A percentile compares a stretch with the other conserved stretches of the same genome.
Conservation (phyloP, 2,888 invertebrate genomes). For the Epistrophe grossulariae region DNA sequence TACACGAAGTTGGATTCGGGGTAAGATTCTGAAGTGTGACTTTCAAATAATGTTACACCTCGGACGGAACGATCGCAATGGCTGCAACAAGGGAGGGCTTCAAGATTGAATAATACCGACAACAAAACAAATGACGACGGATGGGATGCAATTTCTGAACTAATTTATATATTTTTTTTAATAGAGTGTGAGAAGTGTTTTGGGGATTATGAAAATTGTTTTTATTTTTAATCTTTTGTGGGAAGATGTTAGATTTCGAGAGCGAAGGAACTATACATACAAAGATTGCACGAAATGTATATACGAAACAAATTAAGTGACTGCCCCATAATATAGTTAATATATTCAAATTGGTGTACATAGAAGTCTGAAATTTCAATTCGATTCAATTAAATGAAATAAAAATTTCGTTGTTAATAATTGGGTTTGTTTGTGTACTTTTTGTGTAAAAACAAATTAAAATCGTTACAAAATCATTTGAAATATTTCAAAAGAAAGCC, state of each 20-base stretch:
- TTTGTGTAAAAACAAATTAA: neutral
- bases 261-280: conserved; percentile 15
- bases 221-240: conserved; percentile 49
- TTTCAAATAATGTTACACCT: conserved; percentile 46
- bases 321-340: conserved; percentile 31
- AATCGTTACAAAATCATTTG: neutral
- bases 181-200: conserved; percentile 68
- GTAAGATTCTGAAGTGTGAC: conserved; percentile 68
- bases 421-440: neutral
- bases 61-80: no score
- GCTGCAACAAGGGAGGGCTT: neutral
- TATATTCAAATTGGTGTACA: conserved; percentile 40
- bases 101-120: conserved; percentile 57
- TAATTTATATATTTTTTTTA: conserved; percentile 57
- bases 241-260: conserved; percentile 64
- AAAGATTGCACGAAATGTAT: conserved; percentile 15
- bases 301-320: conserved; percentile 11
- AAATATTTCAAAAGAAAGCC: neutral
- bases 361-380: conserved; percentile 2
- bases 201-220: conserved; percentile 49
- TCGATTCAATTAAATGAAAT: conserved; percentile 23
- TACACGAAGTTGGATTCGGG: conserved; percentile 43
- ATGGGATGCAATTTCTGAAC: conserved; percentile 60
- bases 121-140: conserved; percentile 14
- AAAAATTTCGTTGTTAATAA: conserved; percentile 1